Evolutionary conservation across 2,113 vertebrate genomes (phyloP).

Genomic region (Sturnira hondurensis): DNA sequence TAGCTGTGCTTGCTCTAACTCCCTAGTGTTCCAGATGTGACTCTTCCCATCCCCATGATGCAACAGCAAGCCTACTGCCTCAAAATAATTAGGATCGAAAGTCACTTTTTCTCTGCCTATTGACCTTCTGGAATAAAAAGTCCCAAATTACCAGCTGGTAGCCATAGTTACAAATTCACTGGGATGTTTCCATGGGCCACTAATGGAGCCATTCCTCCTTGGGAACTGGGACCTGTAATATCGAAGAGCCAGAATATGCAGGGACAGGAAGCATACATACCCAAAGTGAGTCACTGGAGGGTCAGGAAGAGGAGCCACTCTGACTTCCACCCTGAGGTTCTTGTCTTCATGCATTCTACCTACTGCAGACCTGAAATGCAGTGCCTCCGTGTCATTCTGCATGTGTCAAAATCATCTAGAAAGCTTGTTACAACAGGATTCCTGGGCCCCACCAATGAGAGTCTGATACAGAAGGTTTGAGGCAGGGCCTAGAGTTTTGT

Average conservation of each 20-base stretch:
- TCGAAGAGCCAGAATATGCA: background rate
- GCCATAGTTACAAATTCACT: background rate
- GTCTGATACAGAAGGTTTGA: background rate
- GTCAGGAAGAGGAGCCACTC: background rate
- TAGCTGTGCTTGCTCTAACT: background rate
- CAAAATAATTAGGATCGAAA: background rate
- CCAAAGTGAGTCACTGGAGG: too few relatives aligned
- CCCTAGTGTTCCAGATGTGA: background rate
- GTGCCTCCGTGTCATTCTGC: too few relatives aligned
- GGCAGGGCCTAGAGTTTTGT: background rate
- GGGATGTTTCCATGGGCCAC: background rate
- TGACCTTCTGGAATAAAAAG: background rate
- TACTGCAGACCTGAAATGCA: accelerated
- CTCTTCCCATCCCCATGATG: background rate
- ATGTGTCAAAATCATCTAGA: background rate
- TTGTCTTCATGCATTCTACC: background rate
- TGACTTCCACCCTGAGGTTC: background rate
- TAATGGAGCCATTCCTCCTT: background rate
- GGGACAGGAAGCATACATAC: background rate
- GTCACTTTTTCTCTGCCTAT: background rate
- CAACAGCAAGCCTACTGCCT: background rate
- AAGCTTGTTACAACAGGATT: background rate
- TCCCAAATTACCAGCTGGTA: background rate
- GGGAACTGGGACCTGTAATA: background rate
- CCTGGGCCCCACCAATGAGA: background rate